Conservation (phyloP, 2,113 vertebrate species). For the Zosterops borbonicus region DNA sequence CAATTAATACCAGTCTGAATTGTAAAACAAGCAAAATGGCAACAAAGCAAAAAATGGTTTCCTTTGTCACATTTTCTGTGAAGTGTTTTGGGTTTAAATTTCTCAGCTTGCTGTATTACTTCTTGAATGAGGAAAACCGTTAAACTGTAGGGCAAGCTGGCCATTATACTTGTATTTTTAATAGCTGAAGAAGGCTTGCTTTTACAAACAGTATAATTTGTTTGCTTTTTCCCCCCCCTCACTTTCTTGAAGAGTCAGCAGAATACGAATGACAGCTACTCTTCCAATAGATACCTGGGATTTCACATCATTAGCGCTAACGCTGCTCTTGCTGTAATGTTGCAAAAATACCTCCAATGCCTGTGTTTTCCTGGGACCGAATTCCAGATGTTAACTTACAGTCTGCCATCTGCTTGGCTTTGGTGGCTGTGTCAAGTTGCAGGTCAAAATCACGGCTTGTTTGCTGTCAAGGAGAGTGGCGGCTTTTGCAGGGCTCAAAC, state of each 20-base stretch:
- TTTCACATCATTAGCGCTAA: not conserved
- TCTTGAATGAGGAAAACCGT: not conserved
- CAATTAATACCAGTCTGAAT: not conserved
- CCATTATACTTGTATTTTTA: not conserved
- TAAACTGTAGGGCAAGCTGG: not conserved
- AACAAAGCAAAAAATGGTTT: not conserved
- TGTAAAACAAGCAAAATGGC: not conserved
- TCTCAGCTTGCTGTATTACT: not conserved
- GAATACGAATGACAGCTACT: not conserved
- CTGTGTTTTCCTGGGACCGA: slow-evolving; percentile 23
- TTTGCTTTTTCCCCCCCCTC: not conserved
- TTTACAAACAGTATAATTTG: not conserved
- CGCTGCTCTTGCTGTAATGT: not conserved
- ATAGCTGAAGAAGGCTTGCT: not conserved
- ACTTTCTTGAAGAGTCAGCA: not conserved
- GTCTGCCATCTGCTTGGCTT: slow-evolving; percentile 37
- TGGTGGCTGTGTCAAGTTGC: slow-evolving; percentile 27
- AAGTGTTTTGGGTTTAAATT: not conserved
- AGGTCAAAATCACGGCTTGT: not conserved
- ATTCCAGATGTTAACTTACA: slow-evolving; percentile 61
- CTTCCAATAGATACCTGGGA: not conserved
- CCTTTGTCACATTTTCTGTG: not conserved
- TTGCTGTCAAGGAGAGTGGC: not conserved
- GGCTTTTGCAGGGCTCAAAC: not conserved
- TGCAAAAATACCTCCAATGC: not conserved